Percentiles rank a stretch among this genome's conserved stretches.
Conservation (phyloP, 2,113 vertebrate species). For the Vireo altiloquus region DNA sequence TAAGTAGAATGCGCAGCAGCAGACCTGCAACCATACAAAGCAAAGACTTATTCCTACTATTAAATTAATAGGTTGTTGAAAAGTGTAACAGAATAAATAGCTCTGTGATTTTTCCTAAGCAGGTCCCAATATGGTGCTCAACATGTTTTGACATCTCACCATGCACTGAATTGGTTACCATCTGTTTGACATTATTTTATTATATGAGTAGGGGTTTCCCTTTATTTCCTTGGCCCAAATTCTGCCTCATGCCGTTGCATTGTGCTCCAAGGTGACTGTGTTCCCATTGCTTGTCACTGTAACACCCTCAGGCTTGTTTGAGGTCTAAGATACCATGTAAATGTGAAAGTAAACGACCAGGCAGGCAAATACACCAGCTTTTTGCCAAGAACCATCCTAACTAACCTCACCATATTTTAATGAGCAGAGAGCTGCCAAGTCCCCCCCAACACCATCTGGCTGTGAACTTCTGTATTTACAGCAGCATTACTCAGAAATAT, state of each 20-base stretch:
- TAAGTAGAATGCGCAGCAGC: neutral
- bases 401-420: neutral
- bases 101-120: neutral
- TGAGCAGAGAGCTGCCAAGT: neutral
- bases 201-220: neutral
- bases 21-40: neutral
- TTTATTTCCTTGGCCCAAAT: neutral
- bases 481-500: neutral
- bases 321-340: neutral
- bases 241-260: neutral
- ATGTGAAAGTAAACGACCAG: neutral
- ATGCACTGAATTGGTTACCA: neutral
- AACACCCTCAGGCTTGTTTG: neutral
- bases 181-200: neutral
- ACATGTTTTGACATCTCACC: conserved; percentile 2
- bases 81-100: neutral
- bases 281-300: neutral
- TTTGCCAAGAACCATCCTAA: neutral
- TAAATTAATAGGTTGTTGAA: neutral
- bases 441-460: neutral
- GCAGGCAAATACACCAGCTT: neutral
- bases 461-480: conserved; percentile 23
- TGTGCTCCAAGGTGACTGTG: neutral
- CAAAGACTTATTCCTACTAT: neutral
- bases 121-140: neutral